phyloP scores from a whole-genome alignment of 2,113 vertebrate species.

The Tupaia chinensis region DNA sequence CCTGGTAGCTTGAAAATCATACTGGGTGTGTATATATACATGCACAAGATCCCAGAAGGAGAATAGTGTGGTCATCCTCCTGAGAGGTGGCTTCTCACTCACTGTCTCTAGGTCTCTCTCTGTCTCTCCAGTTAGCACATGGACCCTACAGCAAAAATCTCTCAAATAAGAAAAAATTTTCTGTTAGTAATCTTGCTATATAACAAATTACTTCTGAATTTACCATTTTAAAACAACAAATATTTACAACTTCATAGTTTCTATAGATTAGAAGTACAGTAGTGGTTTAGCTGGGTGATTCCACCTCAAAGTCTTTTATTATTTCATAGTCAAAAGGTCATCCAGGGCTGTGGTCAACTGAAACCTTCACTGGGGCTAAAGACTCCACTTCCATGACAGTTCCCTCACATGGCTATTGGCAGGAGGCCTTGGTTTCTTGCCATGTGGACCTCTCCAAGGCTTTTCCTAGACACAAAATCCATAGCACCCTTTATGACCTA shows the following conservation, averaged over 20 bases:
- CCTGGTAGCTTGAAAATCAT: no score
- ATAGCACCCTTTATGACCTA: background rate
- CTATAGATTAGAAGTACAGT: background rate
- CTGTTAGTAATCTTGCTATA: background rate
- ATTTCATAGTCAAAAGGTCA: no score
- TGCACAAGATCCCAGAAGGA: no score
- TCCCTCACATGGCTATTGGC: background rate
- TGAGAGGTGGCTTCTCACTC: no score
- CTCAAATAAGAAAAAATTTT: no score
- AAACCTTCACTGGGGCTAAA: background rate
- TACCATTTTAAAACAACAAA: background rate
- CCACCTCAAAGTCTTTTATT: background rate
- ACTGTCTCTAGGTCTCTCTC: no score
- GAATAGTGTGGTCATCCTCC: no score
- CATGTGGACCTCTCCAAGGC: background rate
- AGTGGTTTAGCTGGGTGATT: background rate
- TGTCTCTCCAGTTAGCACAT: no score
- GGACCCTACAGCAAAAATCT: no score
- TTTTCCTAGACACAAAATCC: background rate
- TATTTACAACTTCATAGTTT: background rate
- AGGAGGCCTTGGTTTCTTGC: background rate
- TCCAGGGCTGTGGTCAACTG: background rate
- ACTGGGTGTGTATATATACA: no score
- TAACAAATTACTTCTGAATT: background rate
- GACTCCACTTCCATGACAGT: background rate